These are phyloP conservation scores for Heliconius hermathena DNA, from an alignment of 1,140 invertebrate species.

Conservation along the genomic window DNA sequence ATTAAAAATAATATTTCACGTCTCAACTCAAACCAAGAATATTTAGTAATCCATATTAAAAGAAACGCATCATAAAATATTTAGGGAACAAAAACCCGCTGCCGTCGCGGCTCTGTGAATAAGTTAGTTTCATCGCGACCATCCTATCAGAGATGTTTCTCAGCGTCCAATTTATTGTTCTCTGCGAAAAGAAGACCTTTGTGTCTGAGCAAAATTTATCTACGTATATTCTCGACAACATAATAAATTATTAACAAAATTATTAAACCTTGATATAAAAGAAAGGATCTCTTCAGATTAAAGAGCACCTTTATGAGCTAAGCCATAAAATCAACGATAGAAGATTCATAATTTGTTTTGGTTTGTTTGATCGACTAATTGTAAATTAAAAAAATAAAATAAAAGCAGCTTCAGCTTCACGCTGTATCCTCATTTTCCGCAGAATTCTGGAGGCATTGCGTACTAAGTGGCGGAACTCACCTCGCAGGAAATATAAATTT, in stretches of 20 bases:
- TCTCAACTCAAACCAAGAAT: not conserved
- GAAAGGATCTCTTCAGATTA: not conserved
- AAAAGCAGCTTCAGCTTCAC: too few species aligned
- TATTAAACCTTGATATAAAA: constrained; percentile 21
- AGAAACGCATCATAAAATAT: constrained; percentile 17
- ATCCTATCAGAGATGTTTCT: constrained; percentile 23
- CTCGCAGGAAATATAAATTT: too few species aligned
- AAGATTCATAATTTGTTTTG: not conserved
- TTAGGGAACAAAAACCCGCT: constrained; percentile 13
- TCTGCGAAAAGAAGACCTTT: constrained; percentile 16
- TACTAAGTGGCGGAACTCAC: too few species aligned
- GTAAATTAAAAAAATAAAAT: too few species aligned
- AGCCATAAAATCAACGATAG: not conserved
- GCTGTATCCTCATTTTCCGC: too few species aligned
- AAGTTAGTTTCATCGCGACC: constrained; percentile 31
- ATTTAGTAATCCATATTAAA: constrained; percentile 16
- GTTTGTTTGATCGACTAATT: not conserved
- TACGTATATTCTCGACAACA: constrained; percentile 10
- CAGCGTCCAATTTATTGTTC: constrained; percentile 33
- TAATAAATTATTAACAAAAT: constrained; percentile 21
- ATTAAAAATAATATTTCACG: not conserved
- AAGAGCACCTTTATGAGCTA: not conserved
- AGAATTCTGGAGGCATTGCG: too few species aligned
- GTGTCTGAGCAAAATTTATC: constrained; percentile 16
- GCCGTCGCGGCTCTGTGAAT: constrained; percentile 22